Evolutionary conservation across 2,888 invertebrate species (phyloP).

Genomic region (Gibbula magus): DNA sequence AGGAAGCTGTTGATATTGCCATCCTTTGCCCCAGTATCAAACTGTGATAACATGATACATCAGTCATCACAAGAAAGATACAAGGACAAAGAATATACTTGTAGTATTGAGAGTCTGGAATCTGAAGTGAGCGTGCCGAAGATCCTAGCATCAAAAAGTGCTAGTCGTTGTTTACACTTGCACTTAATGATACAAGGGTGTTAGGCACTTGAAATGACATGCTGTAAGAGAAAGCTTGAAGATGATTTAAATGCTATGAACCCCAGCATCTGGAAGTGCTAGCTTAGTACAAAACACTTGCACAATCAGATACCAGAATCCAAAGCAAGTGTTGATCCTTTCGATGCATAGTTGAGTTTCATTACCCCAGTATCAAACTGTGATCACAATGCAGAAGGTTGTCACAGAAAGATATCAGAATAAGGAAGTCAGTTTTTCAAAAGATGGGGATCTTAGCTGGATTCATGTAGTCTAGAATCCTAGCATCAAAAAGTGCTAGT

Average conservation of each 20-base stretch:
- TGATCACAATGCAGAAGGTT: background rate
- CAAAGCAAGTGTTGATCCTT: background rate
- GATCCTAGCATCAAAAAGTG: constrained; percentile 38
- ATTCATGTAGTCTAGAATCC: background rate
- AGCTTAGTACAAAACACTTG: constrained; percentile 30
- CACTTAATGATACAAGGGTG: background rate
- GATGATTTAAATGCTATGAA: background rate
- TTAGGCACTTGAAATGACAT: background rate
- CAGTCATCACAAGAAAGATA: background rate
- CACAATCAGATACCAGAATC: constrained; percentile 37
- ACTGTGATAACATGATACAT: background rate
- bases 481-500: constrained; percentile 10
- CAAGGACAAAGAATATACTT: background rate
- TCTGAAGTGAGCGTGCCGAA: background rate
- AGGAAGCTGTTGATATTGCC: no score
- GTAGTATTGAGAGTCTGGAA: background rate
- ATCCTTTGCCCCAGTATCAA: background rate
- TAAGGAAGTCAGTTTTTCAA: background rate
- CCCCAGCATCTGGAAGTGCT: constrained; percentile 44
- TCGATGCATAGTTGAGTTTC: background rate
- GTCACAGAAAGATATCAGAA: background rate
- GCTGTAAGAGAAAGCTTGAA: no score
- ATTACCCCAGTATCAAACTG: constrained; percentile 13
- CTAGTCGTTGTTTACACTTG: constrained; percentile 23
- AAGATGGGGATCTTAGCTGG: background rate